Evolutionary conservation across 2,888 invertebrate species (phyloP).

Genomic region (Glaucopsyche alexis): DNA sequence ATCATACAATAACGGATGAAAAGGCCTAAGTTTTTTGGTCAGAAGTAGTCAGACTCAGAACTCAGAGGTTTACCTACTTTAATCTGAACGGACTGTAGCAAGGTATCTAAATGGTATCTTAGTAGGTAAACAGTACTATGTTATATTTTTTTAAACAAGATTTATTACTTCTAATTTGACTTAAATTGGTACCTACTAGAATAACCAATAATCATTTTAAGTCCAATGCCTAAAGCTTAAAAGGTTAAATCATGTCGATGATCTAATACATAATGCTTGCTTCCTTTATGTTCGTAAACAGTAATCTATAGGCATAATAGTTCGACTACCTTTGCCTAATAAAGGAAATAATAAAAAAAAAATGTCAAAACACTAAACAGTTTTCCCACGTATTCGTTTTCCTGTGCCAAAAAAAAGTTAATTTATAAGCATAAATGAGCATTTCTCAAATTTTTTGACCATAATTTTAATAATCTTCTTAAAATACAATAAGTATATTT

Average conservation of each 20-base stretch:
- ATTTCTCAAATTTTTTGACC: too few species aligned
- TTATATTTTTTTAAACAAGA: too few species aligned
- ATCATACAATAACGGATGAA: too few species aligned
- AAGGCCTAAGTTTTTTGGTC: too few species aligned
- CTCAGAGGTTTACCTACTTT: too few species aligned
- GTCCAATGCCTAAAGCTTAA: background rate
- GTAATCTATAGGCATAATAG: background rate
- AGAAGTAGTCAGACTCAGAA: too few species aligned
- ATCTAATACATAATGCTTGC: background rate
- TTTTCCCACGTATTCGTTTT: conserved; percentile 20
- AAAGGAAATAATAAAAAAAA: conserved; percentile 9
- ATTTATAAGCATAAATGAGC: conserved; percentile 36
- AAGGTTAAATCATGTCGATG: conserved; percentile 9
- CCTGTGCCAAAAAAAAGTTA: conserved; percentile 12
- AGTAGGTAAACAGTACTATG: too few species aligned
- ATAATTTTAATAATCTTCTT: too few species aligned
- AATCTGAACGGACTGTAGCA: too few species aligned
- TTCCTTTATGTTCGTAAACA: conserved; percentile 14
- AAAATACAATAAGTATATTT: too few species aligned
- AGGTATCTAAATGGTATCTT: too few species aligned
- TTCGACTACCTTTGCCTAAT: conserved; percentile 5
- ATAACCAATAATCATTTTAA: conserved; percentile 4
- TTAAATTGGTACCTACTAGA: background rate
- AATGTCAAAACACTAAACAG: background rate
- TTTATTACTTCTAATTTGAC: too few species aligned